These are phyloP conservation scores for Eupithecia exiguata DNA, from an alignment of 2,888 invertebrate genomes.

Conservation along the genomic window DNA sequence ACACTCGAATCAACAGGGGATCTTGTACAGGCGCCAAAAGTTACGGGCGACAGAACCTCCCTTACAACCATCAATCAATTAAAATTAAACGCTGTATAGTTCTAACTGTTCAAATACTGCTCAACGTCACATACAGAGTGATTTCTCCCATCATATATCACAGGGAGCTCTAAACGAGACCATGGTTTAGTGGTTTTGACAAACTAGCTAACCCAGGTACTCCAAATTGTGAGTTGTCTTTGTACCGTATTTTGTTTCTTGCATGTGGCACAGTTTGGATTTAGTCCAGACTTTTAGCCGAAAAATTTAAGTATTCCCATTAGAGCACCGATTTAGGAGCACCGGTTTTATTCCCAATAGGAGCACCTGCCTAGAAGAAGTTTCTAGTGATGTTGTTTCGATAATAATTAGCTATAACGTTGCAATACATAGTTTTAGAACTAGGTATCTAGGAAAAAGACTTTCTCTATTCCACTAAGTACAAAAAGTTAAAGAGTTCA, in stretches of 20 bases:
- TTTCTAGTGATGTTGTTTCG: too few species aligned
- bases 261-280: background rate
- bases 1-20: background rate
- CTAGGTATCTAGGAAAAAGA: too few species aligned
- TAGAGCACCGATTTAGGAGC: too few species aligned
- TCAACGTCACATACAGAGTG: background rate
- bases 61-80: conserved; percentile 9
- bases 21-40: background rate
- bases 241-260: background rate
- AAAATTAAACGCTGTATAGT: conserved; percentile 8
- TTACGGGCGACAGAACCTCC: background rate
- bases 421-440: too few species aligned
- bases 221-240: background rate
- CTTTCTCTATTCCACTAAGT: too few species aligned
- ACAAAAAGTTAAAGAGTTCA: too few species aligned
- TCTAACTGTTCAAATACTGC: conserved; percentile 1
- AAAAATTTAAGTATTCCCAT: too few species aligned
- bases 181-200: conserved; percentile 3
- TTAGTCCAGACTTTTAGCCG: background rate
- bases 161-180: conserved; percentile 1
- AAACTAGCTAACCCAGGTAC: background rate
- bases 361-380: too few species aligned
- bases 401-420: too few species aligned
- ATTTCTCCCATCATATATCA: conserved; percentile 55
- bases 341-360: too few species aligned